Evolutionary conservation across 1,140 invertebrate genomes (phyloP), one percentile per base, ranked within the genome.

Genomic region (Drosophila sp.): DNA sequence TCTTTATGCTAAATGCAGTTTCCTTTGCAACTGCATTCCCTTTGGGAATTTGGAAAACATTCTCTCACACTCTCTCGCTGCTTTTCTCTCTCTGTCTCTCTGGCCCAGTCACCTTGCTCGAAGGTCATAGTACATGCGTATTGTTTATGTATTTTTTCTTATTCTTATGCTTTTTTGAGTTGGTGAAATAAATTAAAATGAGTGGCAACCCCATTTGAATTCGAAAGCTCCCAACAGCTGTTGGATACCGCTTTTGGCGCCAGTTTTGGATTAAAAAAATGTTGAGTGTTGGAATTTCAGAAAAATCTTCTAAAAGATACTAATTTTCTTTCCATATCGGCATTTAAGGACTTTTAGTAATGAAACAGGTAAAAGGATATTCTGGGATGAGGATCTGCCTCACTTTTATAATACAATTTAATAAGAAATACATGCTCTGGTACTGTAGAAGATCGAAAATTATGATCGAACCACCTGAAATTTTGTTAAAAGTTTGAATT

Each of bases 21-120:
- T 47, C 32, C 30, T 44, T 33, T 40, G 63, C 55, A 38, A 17
- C 41, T 17, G 11, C 47, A 47, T 6, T 47, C 54, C 65, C 47
- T 41, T n/a, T 5, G 40, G 38, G 62, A 50, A 54, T 47, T 8
- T 58, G 40, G 2, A 27, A 61, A 44, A 44, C 27, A 6, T 40
- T 65, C 8, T 30, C 10, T 30, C 27, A 1, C 29, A 56, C 32
- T 64, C 41, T 60, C 38, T 23, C 5, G 11, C 23, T 66, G 33
- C 6, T 57, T 0, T 29, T 10, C n/a, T 1, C 44, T 55, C 38
- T 29, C 29, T 66, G 60, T 66, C 72, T 65, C 32, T 44, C 47
- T 86, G 82, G 73, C 84, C 93, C 93, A 93, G 93, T 94, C 93
- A 94, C 93, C 93, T 94, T 94, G 91, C 71, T 91, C 92, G 92